A percentile compares a stretch with the other conserved stretches of the same genome.
Conservation (phyloP, 2,113 vertebrate species). For the Macaca fascicularis region T2T-MFA8v1.1 NC_088381.1:155467001-155467500, state of each 20-base stretch:
- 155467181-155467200: too few relatives aligned
- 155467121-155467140: too few relatives aligned
- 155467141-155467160: too few relatives aligned
- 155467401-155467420: not conserved
- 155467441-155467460: not conserved
- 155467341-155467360: not conserved
- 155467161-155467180: too few relatives aligned
- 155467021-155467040: not conserved
- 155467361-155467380: not conserved
- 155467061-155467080: not conserved
- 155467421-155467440: slow-evolving; percentile 36
- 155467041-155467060: not conserved
- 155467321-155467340: not conserved
- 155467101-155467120: too few relatives aligned
- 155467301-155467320: too few relatives aligned
- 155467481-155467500: slow-evolving; percentile 47
- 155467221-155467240: too few relatives aligned
- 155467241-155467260: too few relatives aligned
- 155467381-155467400: not conserved
- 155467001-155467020: not conserved
- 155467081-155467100: too few relatives aligned
- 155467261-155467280: too few relatives aligned
- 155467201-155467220: too few relatives aligned
- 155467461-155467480: not conserved
- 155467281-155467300: too few relatives aligned